Evolutionary conservation across 1,140 invertebrate species (phyloP).

Genomic region (Euschistus heros): DNA sequence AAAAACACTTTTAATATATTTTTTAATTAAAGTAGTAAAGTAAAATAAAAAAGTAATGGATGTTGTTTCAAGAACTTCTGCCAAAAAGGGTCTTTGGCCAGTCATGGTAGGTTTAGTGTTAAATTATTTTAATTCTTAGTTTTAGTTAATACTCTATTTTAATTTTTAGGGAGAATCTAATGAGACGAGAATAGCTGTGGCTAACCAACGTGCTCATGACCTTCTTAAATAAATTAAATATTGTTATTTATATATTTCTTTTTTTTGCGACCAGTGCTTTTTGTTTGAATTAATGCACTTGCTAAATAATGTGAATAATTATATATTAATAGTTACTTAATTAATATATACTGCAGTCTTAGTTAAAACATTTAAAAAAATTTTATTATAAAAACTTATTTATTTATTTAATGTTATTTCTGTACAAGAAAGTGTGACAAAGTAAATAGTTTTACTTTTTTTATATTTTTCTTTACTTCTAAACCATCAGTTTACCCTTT

Average conservation of each 20-base stretch:
- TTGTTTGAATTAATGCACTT: conserved; percentile 1
- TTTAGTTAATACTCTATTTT: too few relatives aligned
- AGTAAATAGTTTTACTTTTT: neutral
- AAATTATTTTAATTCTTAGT: neutral
- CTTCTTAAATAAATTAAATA: conserved; percentile 56
- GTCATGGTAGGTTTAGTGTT: too few relatives aligned
- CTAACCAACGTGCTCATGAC: conserved; percentile 72
- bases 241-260: neutral
- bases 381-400: neutral
- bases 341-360: conserved; percentile 1
- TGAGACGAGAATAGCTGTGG: conserved; percentile 67
- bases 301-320: neutral
- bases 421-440: neutral
- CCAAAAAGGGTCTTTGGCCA: too few relatives aligned
- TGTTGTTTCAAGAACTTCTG: too few relatives aligned
- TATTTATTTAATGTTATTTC: neutral
- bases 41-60: too few relatives aligned
- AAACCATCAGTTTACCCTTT: neutral
- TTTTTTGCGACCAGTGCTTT: conserved; percentile 2
- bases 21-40: too few relatives aligned
- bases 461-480: neutral
- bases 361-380: neutral
- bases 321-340: neutral
- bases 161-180: conserved; percentile 40
- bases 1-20: too few relatives aligned